Percentiles rank a stretch among this genome's conserved stretches.
phyloP scores from a whole-genome alignment of 2,888 invertebrate species.

The Anarsia innoxiella region DNA sequence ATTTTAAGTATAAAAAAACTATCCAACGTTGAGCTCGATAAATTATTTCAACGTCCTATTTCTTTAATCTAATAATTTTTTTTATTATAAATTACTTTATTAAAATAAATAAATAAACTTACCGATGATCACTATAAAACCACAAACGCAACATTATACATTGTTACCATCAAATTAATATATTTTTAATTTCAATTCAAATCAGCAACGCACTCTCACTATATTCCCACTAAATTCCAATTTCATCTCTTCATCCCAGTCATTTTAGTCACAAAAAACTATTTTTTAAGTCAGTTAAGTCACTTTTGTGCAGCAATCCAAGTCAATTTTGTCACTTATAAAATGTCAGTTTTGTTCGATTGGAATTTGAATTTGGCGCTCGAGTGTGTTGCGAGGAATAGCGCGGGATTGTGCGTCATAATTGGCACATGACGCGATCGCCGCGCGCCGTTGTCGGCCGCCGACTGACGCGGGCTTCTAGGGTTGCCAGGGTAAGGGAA shows the following conservation, averaged over 20 bases:
- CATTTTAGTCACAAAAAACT: no score
- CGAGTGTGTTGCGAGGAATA: conserved; percentile 9
- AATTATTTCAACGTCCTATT: no score
- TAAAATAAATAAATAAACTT: conserved; percentile 28
- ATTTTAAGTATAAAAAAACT: no score
- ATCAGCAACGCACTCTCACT: conserved; percentile 50
- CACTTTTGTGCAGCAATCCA: no score
- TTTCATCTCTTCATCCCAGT: background rate
- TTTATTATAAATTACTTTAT: background rate
- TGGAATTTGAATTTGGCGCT: conserved; percentile 3
- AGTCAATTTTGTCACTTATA: background rate
- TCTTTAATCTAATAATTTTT: background rate
- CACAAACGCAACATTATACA: conserved; percentile 56
- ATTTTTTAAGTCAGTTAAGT: no score
- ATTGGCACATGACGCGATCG: conserved; percentile 43
- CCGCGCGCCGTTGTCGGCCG: conserved; percentile 46
- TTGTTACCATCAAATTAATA: conserved; percentile 23
- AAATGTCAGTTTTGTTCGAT: background rate
- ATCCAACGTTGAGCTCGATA: no score
- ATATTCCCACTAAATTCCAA: conserved; percentile 29
- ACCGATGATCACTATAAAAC: conserved; percentile 72
- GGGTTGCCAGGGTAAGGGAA: conserved; percentile 33
- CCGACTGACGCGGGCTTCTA: conserved; percentile 47
- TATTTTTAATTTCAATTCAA: conserved; percentile 14
- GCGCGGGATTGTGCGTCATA: conserved; percentile 28